Evolutionary conservation across 2,113 vertebrate genomes (phyloP).

Genomic region (Entelurus aequoreus): DNA sequence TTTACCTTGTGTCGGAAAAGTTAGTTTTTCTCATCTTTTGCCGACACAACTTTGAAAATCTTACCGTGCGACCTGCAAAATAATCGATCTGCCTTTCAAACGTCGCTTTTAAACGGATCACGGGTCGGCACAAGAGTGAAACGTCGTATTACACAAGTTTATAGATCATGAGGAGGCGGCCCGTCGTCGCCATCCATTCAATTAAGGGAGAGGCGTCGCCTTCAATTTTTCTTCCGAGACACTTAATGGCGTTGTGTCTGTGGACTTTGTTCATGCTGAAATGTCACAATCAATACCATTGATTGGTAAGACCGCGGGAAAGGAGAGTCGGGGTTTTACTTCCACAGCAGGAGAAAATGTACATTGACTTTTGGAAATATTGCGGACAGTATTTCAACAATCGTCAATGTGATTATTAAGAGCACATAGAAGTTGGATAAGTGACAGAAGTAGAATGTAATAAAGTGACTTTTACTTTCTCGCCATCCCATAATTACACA

Average conservation of each 20-base stretch:
- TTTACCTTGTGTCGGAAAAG: too few relatives aligned
- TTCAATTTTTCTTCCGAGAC: conserved; percentile 19
- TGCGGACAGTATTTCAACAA: neutral
- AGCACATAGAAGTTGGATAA: too few relatives aligned
- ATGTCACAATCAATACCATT: conserved; percentile 47
- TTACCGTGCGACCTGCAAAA: conserved; percentile 51
- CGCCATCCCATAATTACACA: too few relatives aligned
- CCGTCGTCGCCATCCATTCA: conserved; percentile 41
- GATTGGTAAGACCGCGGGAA: conserved; percentile 28
- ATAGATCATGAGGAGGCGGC: conserved; percentile 41
- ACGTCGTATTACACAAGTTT: conserved; percentile 48
- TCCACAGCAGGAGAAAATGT: conserved; percentile 2
- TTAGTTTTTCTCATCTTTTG: neutral
- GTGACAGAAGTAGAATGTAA: too few relatives aligned
- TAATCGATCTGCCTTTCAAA: conserved; percentile 64
- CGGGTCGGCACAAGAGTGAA: conserved; percentile 52
- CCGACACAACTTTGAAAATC: conserved; percentile 62
- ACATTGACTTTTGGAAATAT: neutral
- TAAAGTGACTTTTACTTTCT: too few relatives aligned
- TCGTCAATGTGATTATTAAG: too few relatives aligned
- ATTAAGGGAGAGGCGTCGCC: conserved; percentile 17
- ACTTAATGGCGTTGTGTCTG: conserved; percentile 46
- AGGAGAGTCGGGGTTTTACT: conserved; percentile 20
- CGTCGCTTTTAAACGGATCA: conserved; percentile 46
- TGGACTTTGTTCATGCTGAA: conserved; percentile 43